Percentiles rank a stretch among this genome's conserved stretches.
phyloP scores from a whole-genome alignment of 2,888 invertebrate genomes.

The Nomada lathburiana region DNA sequence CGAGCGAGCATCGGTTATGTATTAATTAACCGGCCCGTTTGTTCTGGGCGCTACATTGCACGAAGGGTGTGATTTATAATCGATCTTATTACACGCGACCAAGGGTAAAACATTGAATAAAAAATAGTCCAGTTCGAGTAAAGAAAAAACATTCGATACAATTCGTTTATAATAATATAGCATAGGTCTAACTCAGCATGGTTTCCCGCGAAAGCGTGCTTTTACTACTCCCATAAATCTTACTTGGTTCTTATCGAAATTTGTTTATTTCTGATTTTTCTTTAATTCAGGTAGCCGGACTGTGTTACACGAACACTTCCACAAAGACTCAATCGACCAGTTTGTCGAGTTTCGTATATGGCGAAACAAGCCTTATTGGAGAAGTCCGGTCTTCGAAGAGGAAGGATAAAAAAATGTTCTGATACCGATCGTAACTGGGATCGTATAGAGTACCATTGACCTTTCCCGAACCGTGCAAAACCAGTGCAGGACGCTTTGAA shows the following conservation, averaged over 20 bases:
- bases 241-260: conserved; percentile 53
- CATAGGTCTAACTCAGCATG: not conserved
- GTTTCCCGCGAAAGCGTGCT: conserved; percentile 18
- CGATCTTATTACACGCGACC: no score
- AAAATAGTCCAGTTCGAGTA: no score
- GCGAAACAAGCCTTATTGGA: conserved; percentile 69
- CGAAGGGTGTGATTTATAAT: not conserved
- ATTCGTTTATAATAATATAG: not conserved
- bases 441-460: conserved; percentile 69
- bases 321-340: conserved; percentile 76
- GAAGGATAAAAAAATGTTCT: conserved; percentile 56
- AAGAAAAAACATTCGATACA: no score
- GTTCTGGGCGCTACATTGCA: not conserved
- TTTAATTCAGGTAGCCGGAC: conserved; percentile 51
- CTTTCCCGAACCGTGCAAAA: conserved; percentile 33
- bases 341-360: conserved; percentile 79
- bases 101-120: no score
- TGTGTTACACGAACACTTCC: conserved; percentile 59
- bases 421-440: conserved; percentile 49
- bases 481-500: conserved; percentile 3
- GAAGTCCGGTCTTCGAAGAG: conserved; percentile 29
- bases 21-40: conserved; percentile 55
- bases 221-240: conserved; percentile 46
- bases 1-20: conserved; percentile 37
- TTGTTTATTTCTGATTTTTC: conserved; percentile 43